Evolutionary conservation across 1,140 invertebrate species (phyloP).

Genomic region (Lethrus apterus): DNA sequence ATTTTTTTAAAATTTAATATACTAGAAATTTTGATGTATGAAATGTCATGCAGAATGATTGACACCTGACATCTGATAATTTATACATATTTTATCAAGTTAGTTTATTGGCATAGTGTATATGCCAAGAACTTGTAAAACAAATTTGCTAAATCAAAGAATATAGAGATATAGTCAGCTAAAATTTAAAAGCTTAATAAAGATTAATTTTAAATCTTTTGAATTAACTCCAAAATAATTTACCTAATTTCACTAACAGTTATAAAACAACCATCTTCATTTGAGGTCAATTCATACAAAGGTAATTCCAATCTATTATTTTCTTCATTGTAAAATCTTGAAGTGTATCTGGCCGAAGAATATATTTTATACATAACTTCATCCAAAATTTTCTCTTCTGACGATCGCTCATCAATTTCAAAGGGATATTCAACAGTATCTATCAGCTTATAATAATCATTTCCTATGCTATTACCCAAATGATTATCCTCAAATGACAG

Average conservation of each 20-base stretch:
- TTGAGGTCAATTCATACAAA: slow-evolving; percentile 35
- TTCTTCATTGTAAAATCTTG: slow-evolving; percentile 34
- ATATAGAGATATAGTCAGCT: no score
- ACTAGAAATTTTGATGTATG: slow-evolving; percentile 10
- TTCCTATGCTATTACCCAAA: background rate
- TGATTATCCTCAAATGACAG: slow-evolving; percentile 2
- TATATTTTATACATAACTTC: slow-evolving; percentile 44
- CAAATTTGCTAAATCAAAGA: no score
- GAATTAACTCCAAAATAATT: no score
- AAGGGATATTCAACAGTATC: slow-evolving; percentile 37
- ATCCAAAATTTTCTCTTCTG: slow-evolving; percentile 40
- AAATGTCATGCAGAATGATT: slow-evolving; percentile 7
- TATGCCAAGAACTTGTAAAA: background rate
- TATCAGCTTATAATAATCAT: slow-evolving; percentile 24
- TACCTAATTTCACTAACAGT: slow-evolving; percentile 33
- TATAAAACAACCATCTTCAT: slow-evolving; percentile 32
- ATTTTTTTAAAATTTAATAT: background rate
- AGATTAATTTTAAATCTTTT: no score
- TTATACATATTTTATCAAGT: no score
- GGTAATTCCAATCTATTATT: slow-evolving; percentile 42
- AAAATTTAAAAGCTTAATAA: no score
- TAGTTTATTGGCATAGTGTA: no score
- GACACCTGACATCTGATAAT: no score
- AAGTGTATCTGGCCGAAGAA: slow-evolving; percentile 21
- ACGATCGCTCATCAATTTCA: slow-evolving; percentile 31